Conservation (phyloP, 2,888 invertebrate genomes). For the Chalcis sispes region DNA sequence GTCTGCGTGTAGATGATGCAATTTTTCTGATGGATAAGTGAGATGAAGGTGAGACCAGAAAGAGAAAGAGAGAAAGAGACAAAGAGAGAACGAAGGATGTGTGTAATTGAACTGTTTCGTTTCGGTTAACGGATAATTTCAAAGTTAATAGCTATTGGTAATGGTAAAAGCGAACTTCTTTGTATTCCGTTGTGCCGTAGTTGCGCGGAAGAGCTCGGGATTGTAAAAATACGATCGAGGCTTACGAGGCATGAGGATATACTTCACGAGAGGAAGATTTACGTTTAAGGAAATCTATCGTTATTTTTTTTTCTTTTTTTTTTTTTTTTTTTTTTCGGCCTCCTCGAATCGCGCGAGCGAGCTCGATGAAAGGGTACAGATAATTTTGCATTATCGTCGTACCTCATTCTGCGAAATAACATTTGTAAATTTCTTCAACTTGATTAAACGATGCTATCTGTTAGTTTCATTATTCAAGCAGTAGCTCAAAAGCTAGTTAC, state of each 20-base stretch:
- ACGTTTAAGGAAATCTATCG: constrained; percentile 23
- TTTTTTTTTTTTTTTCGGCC: background rate
- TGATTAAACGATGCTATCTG: too few relatives aligned
- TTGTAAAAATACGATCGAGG: too few relatives aligned
- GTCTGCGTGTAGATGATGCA: constrained; percentile 19
- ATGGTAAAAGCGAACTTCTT: background rate
- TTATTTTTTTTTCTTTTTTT: too few relatives aligned
- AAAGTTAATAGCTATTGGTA: constrained; percentile 2
- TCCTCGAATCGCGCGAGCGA: background rate
- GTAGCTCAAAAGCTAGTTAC: too few relatives aligned
- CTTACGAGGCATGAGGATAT: background rate
- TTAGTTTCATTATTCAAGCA: too few relatives aligned
- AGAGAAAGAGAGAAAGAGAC: background rate
- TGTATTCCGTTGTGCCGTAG: background rate
- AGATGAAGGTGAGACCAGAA: too few relatives aligned
- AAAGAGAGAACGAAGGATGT: constrained; percentile 36
- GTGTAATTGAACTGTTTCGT: constrained; percentile 41
- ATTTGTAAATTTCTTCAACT: too few relatives aligned
- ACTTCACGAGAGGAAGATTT: background rate
- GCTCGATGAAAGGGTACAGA: constrained; percentile 17
- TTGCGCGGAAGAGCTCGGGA: too few relatives aligned
- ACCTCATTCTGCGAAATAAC: background rate
- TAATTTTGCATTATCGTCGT: constrained; percentile 11
- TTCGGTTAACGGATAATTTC: constrained; percentile 19
- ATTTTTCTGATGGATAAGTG: too few relatives aligned